phyloP scores from a whole-genome alignment of 1,140 invertebrate species.

The Drosophila nikananu region DNA sequence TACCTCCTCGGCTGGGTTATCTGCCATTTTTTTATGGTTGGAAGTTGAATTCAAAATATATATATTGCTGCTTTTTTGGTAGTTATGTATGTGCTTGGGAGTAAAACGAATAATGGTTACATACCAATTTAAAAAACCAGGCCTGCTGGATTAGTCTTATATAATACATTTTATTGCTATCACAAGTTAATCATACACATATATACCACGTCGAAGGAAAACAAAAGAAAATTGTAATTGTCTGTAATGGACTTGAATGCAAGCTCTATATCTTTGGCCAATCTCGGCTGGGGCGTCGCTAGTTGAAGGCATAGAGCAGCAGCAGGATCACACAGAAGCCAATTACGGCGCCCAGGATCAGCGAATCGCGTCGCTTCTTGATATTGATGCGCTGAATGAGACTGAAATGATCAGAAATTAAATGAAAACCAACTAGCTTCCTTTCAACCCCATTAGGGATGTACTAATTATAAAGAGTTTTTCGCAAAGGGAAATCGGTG shows the following conservation, averaged over 20 bases:
- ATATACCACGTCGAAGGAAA: slow-evolving; percentile 59
- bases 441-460: too few species aligned
- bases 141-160: slow-evolving; percentile 31
- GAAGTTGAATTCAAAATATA: not conserved
- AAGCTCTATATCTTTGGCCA: slow-evolving; percentile 63
- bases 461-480: not conserved
- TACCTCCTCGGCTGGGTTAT: slow-evolving; percentile 10
- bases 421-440: slow-evolving; percentile 85
- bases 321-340: slow-evolving; percentile 95
- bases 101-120: slow-evolving; percentile 7
- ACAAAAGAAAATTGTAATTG: slow-evolving; percentile 50
- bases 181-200: slow-evolving; percentile 77
- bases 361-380: slow-evolving; percentile 95
- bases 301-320: slow-evolving; percentile 92
- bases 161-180: slow-evolving; percentile 75
- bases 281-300: slow-evolving; percentile 7
- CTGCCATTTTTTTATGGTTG: slow-evolving; percentile 12
- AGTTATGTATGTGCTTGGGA: slow-evolving; percentile 5
- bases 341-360: slow-evolving; percentile 94
- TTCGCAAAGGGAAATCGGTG: not conserved
- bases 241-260: slow-evolving; percentile 35
- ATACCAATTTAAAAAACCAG: not conserved
- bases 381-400: slow-evolving; percentile 97
- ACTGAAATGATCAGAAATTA: slow-evolving; percentile 91
- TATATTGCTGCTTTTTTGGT: not conserved